Percentiles rank a stretch among this genome's conserved stretches.
phyloP scores from a whole-genome alignment of 2,888 invertebrate genomes.

The Caenorhabditis sp. region DNA sequence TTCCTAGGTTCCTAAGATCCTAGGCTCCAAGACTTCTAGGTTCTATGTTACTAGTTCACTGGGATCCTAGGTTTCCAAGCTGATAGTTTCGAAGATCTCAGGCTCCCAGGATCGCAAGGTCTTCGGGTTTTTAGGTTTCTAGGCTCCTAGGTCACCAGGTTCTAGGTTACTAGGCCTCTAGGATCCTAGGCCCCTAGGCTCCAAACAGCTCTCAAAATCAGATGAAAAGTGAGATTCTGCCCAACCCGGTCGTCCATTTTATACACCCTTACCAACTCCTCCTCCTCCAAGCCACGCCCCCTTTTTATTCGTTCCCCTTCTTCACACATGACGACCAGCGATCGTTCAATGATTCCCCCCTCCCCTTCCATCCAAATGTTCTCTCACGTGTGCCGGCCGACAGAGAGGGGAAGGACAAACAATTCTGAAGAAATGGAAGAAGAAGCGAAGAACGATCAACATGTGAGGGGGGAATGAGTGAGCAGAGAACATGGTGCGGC shows the following conservation, averaged over 20 bases:
- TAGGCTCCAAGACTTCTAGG: too few species aligned
- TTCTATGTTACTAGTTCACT: too few species aligned
- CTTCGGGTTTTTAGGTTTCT: background rate
- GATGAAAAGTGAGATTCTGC: slow-evolving; percentile 6
- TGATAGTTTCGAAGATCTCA: too few species aligned
- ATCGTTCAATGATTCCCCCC: slow-evolving; percentile 14
- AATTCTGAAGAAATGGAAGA: background rate
- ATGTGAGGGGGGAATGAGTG: slow-evolving; percentile 5
- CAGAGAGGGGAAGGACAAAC: too few species aligned
- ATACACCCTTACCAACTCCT: background rate
- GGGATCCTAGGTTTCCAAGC: too few species aligned
- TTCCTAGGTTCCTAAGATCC: too few species aligned
- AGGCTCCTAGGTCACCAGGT: background rate
- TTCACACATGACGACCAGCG: slow-evolving; percentile 18
- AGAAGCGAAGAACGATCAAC: slow-evolving; percentile 33
- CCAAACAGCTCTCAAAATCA: background rate
- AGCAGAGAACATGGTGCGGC: slow-evolving; percentile 9
- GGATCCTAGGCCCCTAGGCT: background rate
- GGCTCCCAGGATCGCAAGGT: too few species aligned
- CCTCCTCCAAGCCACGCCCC: slow-evolving; percentile 2
- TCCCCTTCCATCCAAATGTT: background rate
- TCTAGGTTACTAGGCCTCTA: background rate
- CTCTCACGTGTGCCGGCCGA: slow-evolving; percentile 8
- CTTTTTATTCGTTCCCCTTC: background rate
- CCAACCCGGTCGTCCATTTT: background rate